Evolutionary conservation across 1,140 invertebrate genomes (phyloP).

Genomic region (Drosophila jambulina): DNA sequence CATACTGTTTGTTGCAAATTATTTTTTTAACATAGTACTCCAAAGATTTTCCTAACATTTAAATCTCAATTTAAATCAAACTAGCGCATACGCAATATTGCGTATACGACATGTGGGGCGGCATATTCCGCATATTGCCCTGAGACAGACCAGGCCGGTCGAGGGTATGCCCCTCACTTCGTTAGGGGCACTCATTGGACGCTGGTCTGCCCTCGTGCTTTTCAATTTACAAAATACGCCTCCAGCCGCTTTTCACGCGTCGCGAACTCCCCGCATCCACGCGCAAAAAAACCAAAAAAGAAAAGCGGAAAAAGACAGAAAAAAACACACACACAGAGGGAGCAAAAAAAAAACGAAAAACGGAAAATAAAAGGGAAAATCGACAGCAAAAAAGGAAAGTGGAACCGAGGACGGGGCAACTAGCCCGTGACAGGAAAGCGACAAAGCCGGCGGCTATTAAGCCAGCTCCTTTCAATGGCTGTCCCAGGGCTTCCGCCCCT

Average conservation of each 20-base stretch:
- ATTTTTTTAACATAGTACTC: too few relatives aligned
- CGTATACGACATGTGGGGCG: slow-evolving; percentile 10
- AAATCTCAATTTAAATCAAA: neutral
- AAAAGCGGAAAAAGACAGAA: slow-evolving; percentile 10
- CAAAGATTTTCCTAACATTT: neutral
- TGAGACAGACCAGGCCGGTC: neutral
- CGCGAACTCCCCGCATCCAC: slow-evolving; percentile 30
- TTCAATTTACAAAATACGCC: slow-evolving; percentile 63
- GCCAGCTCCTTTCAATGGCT: slow-evolving; percentile 8
- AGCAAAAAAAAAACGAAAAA: neutral
- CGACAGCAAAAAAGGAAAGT: slow-evolving; percentile 18
- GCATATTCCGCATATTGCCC: neutral
- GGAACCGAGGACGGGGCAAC: slow-evolving; percentile 4
- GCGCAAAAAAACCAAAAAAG: neutral
- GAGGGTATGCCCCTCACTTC: slow-evolving; percentile 7
- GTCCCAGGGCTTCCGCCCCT: neutral
- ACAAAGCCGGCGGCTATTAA: slow-evolving; percentile 30
- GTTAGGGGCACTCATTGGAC: slow-evolving; percentile 9
- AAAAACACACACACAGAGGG: neutral
- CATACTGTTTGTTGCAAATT: too few relatives aligned
- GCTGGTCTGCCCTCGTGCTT: slow-evolving; percentile 17
- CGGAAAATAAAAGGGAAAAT: slow-evolving; percentile 32
- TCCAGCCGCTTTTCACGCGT: slow-evolving; percentile 51
- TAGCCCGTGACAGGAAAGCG: slow-evolving; percentile 28
- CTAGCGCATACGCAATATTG: neutral